These are phyloP conservation scores for Trypoxylon attenuatum DNA, from an alignment of 2,888 invertebrate genomes.

Conservation along the genomic window DNA sequence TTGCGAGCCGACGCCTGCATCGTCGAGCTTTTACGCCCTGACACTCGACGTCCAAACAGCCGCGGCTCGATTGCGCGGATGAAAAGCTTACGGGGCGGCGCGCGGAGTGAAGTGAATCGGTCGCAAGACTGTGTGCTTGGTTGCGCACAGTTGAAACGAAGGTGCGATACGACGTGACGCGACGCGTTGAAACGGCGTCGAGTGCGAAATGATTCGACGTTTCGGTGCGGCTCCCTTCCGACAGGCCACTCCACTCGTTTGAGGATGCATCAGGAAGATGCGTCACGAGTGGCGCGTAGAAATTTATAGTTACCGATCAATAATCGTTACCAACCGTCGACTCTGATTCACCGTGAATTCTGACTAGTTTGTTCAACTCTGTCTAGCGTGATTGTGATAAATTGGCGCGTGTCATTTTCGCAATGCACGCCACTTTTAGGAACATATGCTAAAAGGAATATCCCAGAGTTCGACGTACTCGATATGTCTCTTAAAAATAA, in stretches of 20 bases:
- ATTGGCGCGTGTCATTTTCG: neutral
- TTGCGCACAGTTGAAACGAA: too few relatives aligned
- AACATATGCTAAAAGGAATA: too few relatives aligned
- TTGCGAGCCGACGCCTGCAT: constrained; percentile 44
- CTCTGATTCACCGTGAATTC: neutral
- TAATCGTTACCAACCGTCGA: neutral
- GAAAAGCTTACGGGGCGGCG: constrained; percentile 23
- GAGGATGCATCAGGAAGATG: neutral
- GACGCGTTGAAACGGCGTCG: neutral
- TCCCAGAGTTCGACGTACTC: too few relatives aligned
- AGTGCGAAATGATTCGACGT: constrained; percentile 11
- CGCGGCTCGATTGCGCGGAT: constrained; percentile 32
- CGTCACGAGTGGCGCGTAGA: too few relatives aligned
- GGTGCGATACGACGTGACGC: neutral
- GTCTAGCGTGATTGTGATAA: neutral
- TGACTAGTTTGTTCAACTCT: too few relatives aligned
- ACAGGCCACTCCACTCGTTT: neutral
- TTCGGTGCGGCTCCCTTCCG: neutral
- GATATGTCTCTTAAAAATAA: too few relatives aligned
- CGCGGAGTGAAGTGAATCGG: constrained; percentile 11
- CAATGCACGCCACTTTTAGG: too few relatives aligned
- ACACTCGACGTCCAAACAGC: constrained; percentile 37
- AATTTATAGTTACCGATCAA: neutral
- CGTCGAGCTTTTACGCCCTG: constrained; percentile 43
- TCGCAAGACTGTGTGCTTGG: constrained; percentile 5